Evolutionary conservation across 2,888 invertebrate species (phyloP).

Genomic region (Parnassius apollo): DNA sequence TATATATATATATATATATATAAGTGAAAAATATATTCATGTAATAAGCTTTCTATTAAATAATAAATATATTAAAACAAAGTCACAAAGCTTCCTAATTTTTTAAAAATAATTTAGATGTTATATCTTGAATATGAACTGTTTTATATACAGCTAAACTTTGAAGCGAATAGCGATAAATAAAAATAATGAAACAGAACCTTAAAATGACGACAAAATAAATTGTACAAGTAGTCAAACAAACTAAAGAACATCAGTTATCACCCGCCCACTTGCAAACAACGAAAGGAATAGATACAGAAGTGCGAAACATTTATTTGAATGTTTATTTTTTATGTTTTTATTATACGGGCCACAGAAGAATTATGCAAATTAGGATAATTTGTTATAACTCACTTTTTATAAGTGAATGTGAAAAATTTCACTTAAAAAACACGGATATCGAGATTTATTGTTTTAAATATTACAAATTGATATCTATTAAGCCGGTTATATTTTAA

Average conservation of each 20-base stretch:
- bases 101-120: too few species aligned
- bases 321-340: conserved; percentile 28
- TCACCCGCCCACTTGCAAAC: conserved; percentile 27
- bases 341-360: conserved; percentile 24
- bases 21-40: too few species aligned
- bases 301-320: conserved; percentile 32
- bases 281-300: conserved; percentile 11
- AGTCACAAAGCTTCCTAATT: too few species aligned
- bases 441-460: conserved; percentile 19
- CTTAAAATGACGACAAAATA: not conserved
- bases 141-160: too few species aligned
- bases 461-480: conserved; percentile 22
- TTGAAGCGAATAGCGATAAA: too few species aligned
- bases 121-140: too few species aligned
- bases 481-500: conserved; percentile 22
- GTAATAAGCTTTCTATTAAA: too few species aligned
- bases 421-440: conserved; percentile 30
- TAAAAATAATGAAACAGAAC: not conserved
- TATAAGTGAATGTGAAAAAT: conserved; percentile 30
- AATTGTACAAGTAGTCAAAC: conserved; percentile 17
- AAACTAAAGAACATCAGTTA: conserved; percentile 26
- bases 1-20: too few species aligned
- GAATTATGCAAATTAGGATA: conserved; percentile 30
- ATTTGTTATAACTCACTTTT: conserved; percentile 27
- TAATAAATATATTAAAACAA: too few species aligned